Base-by-base conservation (phyloP, 1,140 invertebrate species). In the Glomeris maerens region DNA sequence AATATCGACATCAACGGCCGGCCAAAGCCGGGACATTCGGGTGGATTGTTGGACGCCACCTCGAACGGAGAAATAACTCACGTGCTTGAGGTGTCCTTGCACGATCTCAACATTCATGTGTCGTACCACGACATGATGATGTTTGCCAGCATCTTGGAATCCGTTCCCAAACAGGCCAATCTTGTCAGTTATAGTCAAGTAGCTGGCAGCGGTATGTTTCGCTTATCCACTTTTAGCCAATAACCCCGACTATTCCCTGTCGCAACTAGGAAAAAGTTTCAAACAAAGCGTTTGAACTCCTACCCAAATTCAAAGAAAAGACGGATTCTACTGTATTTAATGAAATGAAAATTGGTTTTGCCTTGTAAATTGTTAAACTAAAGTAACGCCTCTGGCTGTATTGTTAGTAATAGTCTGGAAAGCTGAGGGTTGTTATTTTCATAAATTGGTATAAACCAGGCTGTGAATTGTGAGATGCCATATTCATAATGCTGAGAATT, bases 41-140 rank as follows among this genome's bases (percentile, higher is more conserved):
- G 54, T 52, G 70, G 68, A 10, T 55, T 68, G 25, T 47, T 71
- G n/a, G 72, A 72, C 45, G 66, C 68, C 1, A 65, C 64, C 3
- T 54, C 59, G 25, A 60, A 64, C 10, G 3, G 4, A 17, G 3
- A 4, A 5, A 23, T 36, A 25, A 57, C 64, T 39, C 58, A 59
- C 36, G 58, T 60, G 23, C 22, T 59, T 7, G 55, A 63, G 56
- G 59, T 71, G 10, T 72, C 78, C 36, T 67, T 82, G 55, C 75
- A 79, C 23, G 78, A 81, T n/a, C 64, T 96, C 22, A 88, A 79
- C 61, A 74, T 96, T 3, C 76, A 91, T 2, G 62, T 97, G 1
- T 95, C 90, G 0, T 98, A 96, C 60, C 81, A 92, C 61, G 92
- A 98, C 64, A 81, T 95, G 60, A 79, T 83, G 46, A 86, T 96